Conservation (phyloP, 2,113 vertebrate species). For the Xenus cinereus region DNA sequence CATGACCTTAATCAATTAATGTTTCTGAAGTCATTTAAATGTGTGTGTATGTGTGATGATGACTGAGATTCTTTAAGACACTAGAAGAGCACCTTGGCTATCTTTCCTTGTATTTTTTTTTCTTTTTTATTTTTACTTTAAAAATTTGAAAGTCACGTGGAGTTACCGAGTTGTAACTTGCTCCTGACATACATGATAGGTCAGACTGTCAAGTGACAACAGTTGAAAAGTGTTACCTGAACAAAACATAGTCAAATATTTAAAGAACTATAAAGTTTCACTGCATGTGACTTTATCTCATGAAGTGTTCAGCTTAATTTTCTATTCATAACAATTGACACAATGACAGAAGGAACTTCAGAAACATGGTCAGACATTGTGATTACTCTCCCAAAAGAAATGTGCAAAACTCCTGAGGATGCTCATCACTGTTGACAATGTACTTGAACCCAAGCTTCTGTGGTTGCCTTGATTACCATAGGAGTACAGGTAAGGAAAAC, state of each 20-base stretch:
- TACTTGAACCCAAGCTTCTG: not conserved
- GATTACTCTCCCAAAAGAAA: not conserved
- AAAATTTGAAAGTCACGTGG: not conserved
- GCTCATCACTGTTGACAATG: not conserved
- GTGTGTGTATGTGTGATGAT: accelerated
- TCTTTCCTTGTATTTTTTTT: not conserved
- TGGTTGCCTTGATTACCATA: not conserved
- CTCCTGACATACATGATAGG: not conserved
- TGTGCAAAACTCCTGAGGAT: not conserved
- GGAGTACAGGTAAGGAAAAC: not conserved
- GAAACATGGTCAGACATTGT: accelerated
- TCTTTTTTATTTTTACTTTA: not conserved
- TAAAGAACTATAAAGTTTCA: not conserved
- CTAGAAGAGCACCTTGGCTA: accelerated
- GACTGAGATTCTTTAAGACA: not conserved
- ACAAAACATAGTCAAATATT: not conserved
- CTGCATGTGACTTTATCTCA: accelerated
- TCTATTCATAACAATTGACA: not conserved
- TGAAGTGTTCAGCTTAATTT: not conserved
- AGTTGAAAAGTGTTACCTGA: not conserved
- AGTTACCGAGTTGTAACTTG: not conserved
- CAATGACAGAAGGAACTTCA: not conserved
- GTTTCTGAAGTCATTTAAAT: not conserved
- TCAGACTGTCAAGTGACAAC: not conserved
- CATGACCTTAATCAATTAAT: not conserved